These are phyloP conservation scores for Formica aserva DNA, from an alignment of 2,888 invertebrate species.

Conservation along the genomic window DNA sequence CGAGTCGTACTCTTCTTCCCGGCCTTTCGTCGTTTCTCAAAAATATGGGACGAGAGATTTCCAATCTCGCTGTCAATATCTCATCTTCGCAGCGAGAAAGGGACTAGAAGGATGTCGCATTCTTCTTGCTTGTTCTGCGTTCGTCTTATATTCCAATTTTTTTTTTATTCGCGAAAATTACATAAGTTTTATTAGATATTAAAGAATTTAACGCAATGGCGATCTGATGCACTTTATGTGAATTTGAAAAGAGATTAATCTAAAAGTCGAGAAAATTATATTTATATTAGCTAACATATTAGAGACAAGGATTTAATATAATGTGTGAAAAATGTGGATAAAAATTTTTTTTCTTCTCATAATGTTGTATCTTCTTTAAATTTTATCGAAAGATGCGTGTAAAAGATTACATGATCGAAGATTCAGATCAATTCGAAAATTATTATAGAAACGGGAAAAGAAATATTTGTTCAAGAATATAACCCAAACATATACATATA, in stretches of 20 bases:
- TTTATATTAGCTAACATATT: not conserved
- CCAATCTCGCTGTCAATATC: conserved; percentile 51
- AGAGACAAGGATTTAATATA: not conserved
- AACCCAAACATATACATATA: conserved; percentile 38
- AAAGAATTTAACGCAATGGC: not conserved
- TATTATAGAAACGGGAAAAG: not conserved
- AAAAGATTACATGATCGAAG: not conserved
- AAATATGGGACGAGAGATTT: conserved; percentile 23
- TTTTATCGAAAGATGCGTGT: not conserved
- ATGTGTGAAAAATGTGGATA: not conserved
- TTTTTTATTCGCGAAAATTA: not conserved
- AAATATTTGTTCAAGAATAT: conserved; percentile 47
- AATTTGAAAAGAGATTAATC: not conserved
- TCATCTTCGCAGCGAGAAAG: conserved; percentile 14
- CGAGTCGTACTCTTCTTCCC: conserved; percentile 22
- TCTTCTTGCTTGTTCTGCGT: conserved; percentile 1
- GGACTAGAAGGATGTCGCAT: not conserved
- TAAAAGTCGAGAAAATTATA: not conserved
- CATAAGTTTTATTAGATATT: not conserved
- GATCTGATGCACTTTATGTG: not conserved
- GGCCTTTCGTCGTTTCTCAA: not conserved
- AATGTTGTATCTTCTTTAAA: not conserved
- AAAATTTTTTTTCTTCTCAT: not conserved
- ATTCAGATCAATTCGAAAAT: not conserved
- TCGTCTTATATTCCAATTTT: not conserved